Evolutionary conservation across 2,797 vertebrate genomes (phyloP), one percentile per base, ranked within the genome.

Genomic region (Pseudochirops cupreus): DNA sequence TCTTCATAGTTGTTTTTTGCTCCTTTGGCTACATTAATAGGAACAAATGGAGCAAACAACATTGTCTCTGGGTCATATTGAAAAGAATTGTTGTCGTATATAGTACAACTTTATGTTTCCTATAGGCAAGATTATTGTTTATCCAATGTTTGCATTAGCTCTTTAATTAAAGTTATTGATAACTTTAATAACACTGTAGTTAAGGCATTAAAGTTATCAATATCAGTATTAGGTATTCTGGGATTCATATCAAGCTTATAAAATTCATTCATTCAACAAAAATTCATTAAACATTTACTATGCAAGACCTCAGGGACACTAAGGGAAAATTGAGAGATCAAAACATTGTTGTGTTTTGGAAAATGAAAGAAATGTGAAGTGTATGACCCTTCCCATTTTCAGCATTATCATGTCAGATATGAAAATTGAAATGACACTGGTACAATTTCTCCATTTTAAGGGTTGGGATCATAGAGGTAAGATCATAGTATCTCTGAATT

Each of bases 371-470:
- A 33, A 46, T 50, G 0, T 26, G 82, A 92, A 93, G 62, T 9
- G 0, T 46, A 13, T 9, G 67, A 54, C 2, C 50, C 12, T n/a
- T 95, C 92, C 93, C 53, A 87, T 16, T 1, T n/a, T 28, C 46
- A 12, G 11, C n/a, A 11, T 1, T 93, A 87, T 90, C 58, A 46
- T 21, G 92, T 62, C 31, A 92, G 54, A 16, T 93, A 31, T 91
- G 94, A 95, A 93, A 96, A 94, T 94, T 33, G 59, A 55, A 92
- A 56, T 57, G 93, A 90, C 54, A 94, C 5, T 93, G 29, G 29
- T 58, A 56, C 74, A 59, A 90, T 46, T 53, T 95, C 59, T 56
- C 56, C 56, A 87, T 50, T 87, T 87, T 87, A 26, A 50, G 39
- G 50, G 18, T 58, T 54, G 54, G 21, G 1, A 55, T 96, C 52